Percentiles rank a stretch among this genome's conserved stretches.
These are phyloP conservation scores for Budorcas taxicolor DNA, from an alignment of 2,113 vertebrate genomes.

Conservation along the genomic window DNA sequence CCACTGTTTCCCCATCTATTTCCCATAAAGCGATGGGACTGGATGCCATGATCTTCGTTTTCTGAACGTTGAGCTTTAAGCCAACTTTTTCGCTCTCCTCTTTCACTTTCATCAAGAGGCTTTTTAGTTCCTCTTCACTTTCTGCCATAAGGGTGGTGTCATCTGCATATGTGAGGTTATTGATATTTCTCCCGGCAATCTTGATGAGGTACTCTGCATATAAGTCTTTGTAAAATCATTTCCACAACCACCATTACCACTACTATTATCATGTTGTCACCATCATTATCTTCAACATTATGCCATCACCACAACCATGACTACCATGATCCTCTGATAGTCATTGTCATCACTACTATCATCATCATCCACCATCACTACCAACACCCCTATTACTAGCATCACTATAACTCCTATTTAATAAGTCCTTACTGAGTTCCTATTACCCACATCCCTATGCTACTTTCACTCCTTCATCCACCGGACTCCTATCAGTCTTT, in stretches of 20 bases:
- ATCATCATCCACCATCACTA: background rate
- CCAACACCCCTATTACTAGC: background rate
- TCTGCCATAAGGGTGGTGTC: no score
- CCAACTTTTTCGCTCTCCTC: no score
- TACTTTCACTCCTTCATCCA: background rate
- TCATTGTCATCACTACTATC: background rate
- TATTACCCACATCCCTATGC: background rate
- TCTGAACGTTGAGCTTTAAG: no score
- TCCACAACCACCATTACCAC: background rate
- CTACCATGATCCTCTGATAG: background rate
- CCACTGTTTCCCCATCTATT: no score
- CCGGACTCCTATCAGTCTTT: background rate
- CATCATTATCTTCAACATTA: background rate
- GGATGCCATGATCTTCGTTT: no score
- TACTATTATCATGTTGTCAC: background rate
- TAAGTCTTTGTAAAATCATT: background rate
- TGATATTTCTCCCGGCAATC: no score
- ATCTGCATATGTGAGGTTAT: no score
- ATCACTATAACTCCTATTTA: background rate
- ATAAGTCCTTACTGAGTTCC: background rate
- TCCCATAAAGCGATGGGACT: no score
- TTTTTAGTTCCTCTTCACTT: no score
- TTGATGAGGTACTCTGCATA: no score
- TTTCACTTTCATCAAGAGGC: no score
- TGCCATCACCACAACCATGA: no score